Evolutionary conservation across 2,797 vertebrate genomes (phyloP).

Genomic region (Geotrypetes seraphini): DNA sequence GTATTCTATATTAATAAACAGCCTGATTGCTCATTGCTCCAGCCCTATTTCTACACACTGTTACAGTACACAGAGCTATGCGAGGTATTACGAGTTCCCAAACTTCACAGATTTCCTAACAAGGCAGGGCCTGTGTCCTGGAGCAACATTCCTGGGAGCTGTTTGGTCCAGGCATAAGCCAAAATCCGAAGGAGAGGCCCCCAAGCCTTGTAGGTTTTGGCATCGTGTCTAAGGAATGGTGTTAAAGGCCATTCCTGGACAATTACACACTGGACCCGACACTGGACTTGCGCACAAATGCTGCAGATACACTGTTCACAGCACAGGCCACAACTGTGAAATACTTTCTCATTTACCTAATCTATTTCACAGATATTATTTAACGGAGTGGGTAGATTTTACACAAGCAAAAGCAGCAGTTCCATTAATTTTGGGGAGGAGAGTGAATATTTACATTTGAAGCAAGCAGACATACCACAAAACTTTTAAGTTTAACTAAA

Average conservation of each 20-base stretch:
- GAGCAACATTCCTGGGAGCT: conserved; percentile 49
- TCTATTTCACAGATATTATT: neutral
- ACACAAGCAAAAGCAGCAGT: accelerated
- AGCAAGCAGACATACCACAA: no score
- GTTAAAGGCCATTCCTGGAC: conserved; percentile 34
- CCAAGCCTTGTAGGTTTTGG: conserved; percentile 46
- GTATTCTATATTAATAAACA: conserved; percentile 61
- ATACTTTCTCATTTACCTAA: no score
- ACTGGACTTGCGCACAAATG: conserved; percentile 8
- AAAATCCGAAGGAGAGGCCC: conserved; percentile 35
- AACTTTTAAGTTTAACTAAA: no score
- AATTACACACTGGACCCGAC: conserved; percentile 19
- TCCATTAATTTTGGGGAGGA: no score
- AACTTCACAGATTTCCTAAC: conserved; percentile 64
- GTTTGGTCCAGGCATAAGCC: conserved; percentile 28
- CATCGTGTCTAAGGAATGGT: conserved; percentile 24
- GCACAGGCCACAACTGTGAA: neutral
- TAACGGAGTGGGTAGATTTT: neutral
- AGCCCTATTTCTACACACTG: conserved; percentile 66
- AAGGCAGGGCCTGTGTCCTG: conserved; percentile 65
- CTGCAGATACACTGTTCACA: neutral
- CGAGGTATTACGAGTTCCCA: conserved; percentile 66
- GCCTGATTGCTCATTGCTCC: conserved; percentile 47
- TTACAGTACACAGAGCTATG: conserved; percentile 72
- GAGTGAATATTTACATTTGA: no score